Base-by-base conservation (phyloP, 2,797 vertebrate genomes). In the Meda fulgida region DNA sequence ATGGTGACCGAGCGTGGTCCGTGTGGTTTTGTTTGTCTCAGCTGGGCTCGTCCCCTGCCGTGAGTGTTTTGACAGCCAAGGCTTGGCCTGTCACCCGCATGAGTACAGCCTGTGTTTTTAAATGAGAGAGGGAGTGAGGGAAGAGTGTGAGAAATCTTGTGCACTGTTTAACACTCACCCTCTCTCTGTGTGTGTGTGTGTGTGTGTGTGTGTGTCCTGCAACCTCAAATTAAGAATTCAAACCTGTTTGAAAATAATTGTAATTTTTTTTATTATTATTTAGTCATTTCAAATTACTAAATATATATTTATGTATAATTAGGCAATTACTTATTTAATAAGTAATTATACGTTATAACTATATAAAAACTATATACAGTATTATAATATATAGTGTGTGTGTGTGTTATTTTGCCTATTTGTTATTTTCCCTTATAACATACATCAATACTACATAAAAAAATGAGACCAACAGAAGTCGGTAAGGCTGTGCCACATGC, bases 41-140 rank as follows among this genome's bases (percentile, higher is more conserved):
- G 53, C 79, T 63, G 71, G 65, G 66, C 48, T 51, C 38, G 6
- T 77, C 83, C 79, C 84, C 65, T 71, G 78, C 78, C 48, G 83
- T 11, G 72, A 67, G 58, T 87, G 83, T 85, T 87, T 81, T 87
- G 86, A 87, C 86, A 84, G 72, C 55, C 31, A 40, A 75, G 78
- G 21, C 58, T 85, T 84, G 79, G 72, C 81, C 83, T 55, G 66
- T 71, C 80, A 72, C 26, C 83, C 63, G 36, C 63, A 31, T 77
- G 63, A 78, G 82, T 78, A 84, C 73, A 85, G 80, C 36, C 60
- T 76, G 43, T 80, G 51, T 72, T 80, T 63, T 76, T 81, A 75
- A 86, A 71, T 69, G 55, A 75, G 70, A 51, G 13, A 1, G 53
- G 67, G 77, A 16, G 51, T 67, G 31, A n/a, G 66, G 66, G 55